Evolutionary conservation across 2,797 vertebrate genomes (phyloP).

Genomic region (Furcifer pardalis): DNA sequence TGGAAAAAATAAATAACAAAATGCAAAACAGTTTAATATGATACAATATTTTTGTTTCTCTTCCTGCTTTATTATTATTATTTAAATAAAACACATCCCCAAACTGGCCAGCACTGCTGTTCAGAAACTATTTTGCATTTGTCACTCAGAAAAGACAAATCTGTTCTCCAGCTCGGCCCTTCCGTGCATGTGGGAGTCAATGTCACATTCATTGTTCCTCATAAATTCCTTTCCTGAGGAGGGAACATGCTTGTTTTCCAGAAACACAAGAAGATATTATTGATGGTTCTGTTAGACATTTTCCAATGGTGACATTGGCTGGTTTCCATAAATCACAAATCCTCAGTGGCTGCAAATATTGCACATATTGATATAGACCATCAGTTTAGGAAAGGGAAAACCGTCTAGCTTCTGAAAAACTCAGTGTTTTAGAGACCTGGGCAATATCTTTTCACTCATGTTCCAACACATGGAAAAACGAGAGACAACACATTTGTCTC

Average conservation of each 20-base stretch:
- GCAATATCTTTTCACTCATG: constrained; percentile 40
- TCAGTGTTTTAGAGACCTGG: constrained; percentile 16
- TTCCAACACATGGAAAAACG: constrained; percentile 33
- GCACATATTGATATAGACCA: not conserved
- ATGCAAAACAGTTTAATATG: not conserved
- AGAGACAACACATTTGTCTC: constrained; percentile 28
- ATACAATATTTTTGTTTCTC: no score
- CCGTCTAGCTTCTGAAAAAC: constrained; percentile 38
- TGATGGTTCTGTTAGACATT: not conserved
- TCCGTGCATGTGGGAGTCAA: not conserved
- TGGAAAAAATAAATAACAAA: not conserved
- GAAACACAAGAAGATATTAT: not conserved
- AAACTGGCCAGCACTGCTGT: no score
- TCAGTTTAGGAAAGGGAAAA: not conserved
- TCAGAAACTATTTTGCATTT: not conserved
- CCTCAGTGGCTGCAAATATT: constrained; percentile 33
- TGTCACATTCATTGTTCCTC: not conserved
- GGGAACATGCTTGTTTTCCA: not conserved
- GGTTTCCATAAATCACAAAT: constrained; percentile 19
- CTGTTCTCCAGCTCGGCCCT: not conserved
- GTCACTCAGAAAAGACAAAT: not conserved
- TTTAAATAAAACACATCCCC: not conserved
- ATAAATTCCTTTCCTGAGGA: not conserved
- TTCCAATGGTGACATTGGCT: not conserved
- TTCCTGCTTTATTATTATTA: not conserved